A percentile compares a stretch with the other conserved stretches of the same genome.
Evolutionary conservation across 2,888 invertebrate genomes (phyloP).

Genomic region (Synergus gifuensis): DNA sequence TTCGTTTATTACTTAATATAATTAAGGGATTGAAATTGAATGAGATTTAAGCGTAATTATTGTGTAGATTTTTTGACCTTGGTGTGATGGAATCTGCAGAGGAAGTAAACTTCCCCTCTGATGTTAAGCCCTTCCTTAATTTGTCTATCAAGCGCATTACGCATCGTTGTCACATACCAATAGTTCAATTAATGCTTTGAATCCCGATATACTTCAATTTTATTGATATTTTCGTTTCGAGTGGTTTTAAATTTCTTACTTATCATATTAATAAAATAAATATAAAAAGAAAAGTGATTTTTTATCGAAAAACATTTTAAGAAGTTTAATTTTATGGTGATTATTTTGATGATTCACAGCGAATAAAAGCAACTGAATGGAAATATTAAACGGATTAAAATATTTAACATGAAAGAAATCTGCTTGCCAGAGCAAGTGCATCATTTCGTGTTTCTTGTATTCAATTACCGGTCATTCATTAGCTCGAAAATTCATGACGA

Average conservation of each 20-base stretch:
- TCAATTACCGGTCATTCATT: conserved; percentile 13
- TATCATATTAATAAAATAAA: too few relatives aligned
- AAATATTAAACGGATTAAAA: not conserved
- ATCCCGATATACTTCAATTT: conserved; percentile 26
- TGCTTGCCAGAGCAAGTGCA: conserved; percentile 16
- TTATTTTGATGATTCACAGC: not conserved
- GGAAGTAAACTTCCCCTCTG: conserved; percentile 56
- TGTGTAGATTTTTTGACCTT: conserved; percentile 59
- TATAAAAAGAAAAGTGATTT: too few relatives aligned
- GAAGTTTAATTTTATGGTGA: not conserved
- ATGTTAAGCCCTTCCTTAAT: conserved; percentile 52
- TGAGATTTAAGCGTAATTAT: conserved; percentile 5
- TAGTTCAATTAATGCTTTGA: conserved; percentile 45
- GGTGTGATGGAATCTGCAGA: conserved; percentile 56
- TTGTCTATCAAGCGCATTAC: conserved; percentile 54
- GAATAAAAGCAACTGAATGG: not conserved
- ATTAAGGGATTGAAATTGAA: not conserved
- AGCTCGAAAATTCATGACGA: conserved; percentile 46
- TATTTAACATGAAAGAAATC: not conserved
- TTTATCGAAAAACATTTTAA: not conserved
- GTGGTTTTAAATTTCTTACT: too few relatives aligned
- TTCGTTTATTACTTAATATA: not conserved
- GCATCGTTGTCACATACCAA: conserved; percentile 47
- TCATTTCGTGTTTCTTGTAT: conserved; percentile 17
- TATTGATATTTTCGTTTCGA: not conserved